A percentile compares a stretch with the other conserved stretches of the same genome.
Conservation (phyloP, 2,888 invertebrate genomes). For the Alsophila aescularia region DNA sequence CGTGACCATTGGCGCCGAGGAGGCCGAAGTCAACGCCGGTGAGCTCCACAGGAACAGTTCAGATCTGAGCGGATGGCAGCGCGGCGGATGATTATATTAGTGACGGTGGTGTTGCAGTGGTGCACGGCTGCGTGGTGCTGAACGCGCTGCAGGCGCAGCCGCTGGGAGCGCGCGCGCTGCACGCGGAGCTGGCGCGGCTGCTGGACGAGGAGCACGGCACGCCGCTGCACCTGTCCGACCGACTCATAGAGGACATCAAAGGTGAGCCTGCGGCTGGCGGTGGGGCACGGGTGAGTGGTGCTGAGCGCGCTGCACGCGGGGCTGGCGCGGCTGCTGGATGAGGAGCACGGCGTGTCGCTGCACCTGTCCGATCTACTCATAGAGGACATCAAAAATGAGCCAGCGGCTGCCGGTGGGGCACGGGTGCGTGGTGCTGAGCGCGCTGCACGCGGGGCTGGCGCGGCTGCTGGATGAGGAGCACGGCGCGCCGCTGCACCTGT, state of each 20-base stretch:
- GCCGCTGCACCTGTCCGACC: slow-evolving; percentile 79
- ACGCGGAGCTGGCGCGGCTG: slow-evolving; percentile 83
- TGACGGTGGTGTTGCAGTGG: slow-evolving; percentile 82
- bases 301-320: slow-evolving; percentile 89
- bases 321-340: slow-evolving; percentile 76
- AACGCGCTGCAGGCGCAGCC: slow-evolving; percentile 92
- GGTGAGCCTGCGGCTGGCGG: slow-evolving; percentile 80
- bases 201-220: slow-evolving; percentile 74
- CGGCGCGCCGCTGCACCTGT: slow-evolving; percentile 72
- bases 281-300: slow-evolving; percentile 94
- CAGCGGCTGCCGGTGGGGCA: slow-evolving; percentile 87
- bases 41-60: neutral
- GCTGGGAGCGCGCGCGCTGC: slow-evolving; percentile 89
- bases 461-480: slow-evolving; percentile 76
- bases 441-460: slow-evolving; percentile 87
- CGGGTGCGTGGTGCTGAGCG: slow-evolving; percentile 92
- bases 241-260: slow-evolving; percentile 90
- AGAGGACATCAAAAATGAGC: no score
- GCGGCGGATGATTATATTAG: neutral
- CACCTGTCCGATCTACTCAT: slow-evolving; percentile 83
- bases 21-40: slow-evolving; percentile 86
- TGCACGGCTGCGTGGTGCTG: slow-evolving; percentile 93
- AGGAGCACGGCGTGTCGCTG: slow-evolving; percentile 71
- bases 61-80: no score
- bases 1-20: slow-evolving; percentile 94